Conservation (phyloP, 2,113 vertebrate genomes). For the Origma solitaria region DNA sequence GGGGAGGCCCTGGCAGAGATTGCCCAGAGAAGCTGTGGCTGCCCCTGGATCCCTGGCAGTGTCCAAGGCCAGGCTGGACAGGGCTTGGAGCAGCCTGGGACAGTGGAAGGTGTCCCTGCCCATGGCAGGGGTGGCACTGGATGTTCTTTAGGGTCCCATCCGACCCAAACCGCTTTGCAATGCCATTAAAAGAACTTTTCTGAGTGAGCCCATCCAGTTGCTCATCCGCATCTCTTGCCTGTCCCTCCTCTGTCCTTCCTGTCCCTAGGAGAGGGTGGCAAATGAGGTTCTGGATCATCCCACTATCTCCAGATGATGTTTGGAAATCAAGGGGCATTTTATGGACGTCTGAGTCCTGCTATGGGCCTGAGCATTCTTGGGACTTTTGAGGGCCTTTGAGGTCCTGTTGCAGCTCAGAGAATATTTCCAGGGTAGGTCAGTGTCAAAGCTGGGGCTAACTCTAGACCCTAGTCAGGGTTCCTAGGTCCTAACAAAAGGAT, state of each 20-base stretch:
- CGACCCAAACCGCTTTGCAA: background rate
- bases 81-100: background rate
- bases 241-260: too few relatives aligned
- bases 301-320: background rate
- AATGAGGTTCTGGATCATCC: background rate
- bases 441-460: background rate
- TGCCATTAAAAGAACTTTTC: too few relatives aligned
- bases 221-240: too few relatives aligned
- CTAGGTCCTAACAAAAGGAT: background rate
- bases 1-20: rapidly evolving
- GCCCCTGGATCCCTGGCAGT: background rate
- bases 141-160: background rate
- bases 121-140: background rate
- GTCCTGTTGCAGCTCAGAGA: background rate
- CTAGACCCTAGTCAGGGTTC: background rate
- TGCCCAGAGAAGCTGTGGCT: background rate
- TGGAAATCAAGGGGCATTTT: background rate
- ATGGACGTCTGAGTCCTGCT: background rate
- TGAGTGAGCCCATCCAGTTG: too few relatives aligned
- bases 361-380: background rate
- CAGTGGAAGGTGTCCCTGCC: background rate
- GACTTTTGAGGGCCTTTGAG: background rate
- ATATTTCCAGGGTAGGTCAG: background rate
- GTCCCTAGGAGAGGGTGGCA: background rate
- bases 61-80: rapidly evolving